Evolutionary conservation across 2,888 invertebrate species (phyloP).

Genomic region (Heteropelma amictum): DNA sequence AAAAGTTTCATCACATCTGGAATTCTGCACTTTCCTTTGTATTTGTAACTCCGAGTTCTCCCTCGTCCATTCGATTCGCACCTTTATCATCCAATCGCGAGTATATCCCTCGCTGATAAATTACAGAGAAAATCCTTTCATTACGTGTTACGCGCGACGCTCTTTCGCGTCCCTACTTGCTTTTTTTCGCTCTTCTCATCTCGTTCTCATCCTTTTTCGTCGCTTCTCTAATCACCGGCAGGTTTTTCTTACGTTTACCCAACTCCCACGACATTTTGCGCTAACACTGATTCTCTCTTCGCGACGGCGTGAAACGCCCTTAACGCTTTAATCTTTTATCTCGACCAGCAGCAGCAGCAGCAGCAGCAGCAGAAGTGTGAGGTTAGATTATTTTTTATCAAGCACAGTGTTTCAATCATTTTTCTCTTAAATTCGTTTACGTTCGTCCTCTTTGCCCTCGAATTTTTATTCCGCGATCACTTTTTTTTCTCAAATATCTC

Average conservation of each 20-base stretch:
- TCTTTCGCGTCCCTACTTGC: neutral
- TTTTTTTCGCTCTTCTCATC: neutral
- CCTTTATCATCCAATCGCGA: constrained; percentile 1
- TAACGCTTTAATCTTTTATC: neutral
- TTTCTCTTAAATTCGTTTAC: neutral
- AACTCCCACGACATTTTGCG: neutral
- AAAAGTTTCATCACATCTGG: constrained; percentile 29
- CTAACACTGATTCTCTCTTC: neutral
- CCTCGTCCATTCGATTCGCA: neutral
- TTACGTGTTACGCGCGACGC: constrained; percentile 30
- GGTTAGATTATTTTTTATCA: neutral
- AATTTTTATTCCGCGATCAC: neutral
- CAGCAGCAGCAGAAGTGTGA: neutral
- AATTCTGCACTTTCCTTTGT: constrained; percentile 20
- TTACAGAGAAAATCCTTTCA: constrained; percentile 31
- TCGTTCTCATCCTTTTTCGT: too few species aligned
- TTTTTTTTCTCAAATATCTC: neutral
- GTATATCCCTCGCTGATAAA: constrained; percentile 22
- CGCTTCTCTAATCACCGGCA: neutral
- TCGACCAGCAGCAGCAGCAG: too few species aligned
- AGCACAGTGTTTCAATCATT: neutral
- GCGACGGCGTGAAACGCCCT: neutral
- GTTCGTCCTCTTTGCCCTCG: neutral
- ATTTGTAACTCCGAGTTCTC: neutral
- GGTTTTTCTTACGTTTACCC: neutral